Percentiles rank a stretch among this genome's conserved stretches.
Evolutionary conservation across 2,113 vertebrate genomes (phyloP).

Genomic region (Mustelus asterias): DNA sequence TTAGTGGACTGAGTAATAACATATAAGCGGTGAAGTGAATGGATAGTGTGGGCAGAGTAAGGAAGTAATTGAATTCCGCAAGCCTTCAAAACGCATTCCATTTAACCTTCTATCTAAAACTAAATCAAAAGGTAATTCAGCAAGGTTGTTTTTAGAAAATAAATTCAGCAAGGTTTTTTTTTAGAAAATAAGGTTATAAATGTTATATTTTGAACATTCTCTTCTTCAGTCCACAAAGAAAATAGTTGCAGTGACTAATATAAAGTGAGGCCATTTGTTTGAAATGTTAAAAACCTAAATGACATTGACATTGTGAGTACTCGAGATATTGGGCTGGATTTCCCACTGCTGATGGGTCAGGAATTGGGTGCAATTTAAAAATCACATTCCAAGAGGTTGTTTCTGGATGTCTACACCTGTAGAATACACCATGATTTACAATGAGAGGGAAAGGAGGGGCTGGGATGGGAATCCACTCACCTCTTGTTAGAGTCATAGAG

Average conservation of each 20-base stretch:
- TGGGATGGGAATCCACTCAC: neutral
- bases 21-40: neutral
- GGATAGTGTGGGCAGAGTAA: neutral
- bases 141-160: neutral
- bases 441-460: neutral
- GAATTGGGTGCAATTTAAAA: no score
- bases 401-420: neutral
- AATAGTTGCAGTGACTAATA: neutral
- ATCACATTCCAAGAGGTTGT: neutral
- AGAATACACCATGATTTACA: neutral
- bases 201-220: neutral
- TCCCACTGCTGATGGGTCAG: neutral
- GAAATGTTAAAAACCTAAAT: neutral
- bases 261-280: neutral
- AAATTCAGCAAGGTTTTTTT: neutral
- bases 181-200: neutral
- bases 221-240: neutral
- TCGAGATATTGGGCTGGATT: neutral
- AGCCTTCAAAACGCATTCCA: neutral
- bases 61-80: neutral
- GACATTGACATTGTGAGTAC: no score
- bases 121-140: neutral
- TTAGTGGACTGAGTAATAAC: neutral
- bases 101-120: neutral
- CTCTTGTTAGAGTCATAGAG: no score